Conservation (phyloP, 2,113 vertebrate genomes). For the Tachysurus fulvidraco region DNA sequence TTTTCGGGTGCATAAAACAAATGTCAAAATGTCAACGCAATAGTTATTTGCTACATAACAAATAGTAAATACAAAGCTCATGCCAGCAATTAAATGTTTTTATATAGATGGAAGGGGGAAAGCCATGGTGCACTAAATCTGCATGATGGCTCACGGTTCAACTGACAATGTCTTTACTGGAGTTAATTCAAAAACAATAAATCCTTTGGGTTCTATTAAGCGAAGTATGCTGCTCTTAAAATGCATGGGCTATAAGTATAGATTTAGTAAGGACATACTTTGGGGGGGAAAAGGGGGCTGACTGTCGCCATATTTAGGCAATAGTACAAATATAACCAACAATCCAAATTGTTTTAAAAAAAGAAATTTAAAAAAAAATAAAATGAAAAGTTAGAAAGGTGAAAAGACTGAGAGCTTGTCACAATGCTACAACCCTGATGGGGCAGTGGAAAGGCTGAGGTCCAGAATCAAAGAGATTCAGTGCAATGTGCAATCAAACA, state of each 20-base stretch:
- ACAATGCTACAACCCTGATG: slow-evolving; percentile 57
- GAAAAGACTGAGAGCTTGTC: slow-evolving; percentile 51
- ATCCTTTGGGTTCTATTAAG: background rate
- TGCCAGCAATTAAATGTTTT: slow-evolving; percentile 16
- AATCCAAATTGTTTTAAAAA: slow-evolving; percentile 53
- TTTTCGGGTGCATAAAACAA: slow-evolving; percentile 17
- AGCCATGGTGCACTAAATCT: background rate
- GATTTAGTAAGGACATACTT: slow-evolving; percentile 30
- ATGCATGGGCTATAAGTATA: slow-evolving; percentile 25
- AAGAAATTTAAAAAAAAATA: slow-evolving; percentile 18
- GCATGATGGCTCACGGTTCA: background rate
- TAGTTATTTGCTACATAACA: slow-evolving; percentile 2
- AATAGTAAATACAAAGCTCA: slow-evolving; percentile 23
- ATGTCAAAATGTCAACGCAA: background rate
- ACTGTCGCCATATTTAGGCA: slow-evolving; percentile 53
- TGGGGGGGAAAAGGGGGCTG: slow-evolving; percentile 35
- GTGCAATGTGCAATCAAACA: slow-evolving; percentile 47
- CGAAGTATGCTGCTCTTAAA: slow-evolving; percentile 23
- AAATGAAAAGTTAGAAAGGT: slow-evolving; percentile 47
- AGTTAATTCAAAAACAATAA: background rate
- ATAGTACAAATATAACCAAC: slow-evolving; percentile 50
- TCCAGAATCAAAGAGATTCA: slow-evolving; percentile 50
- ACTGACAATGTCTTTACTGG: background rate
- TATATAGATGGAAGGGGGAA: background rate
- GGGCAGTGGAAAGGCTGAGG: slow-evolving; percentile 53